Evolutionary conservation across 2,797 vertebrate genomes (phyloP), one percentile per base, ranked within the genome.

Genomic region (Clarias pachynema): DNA sequence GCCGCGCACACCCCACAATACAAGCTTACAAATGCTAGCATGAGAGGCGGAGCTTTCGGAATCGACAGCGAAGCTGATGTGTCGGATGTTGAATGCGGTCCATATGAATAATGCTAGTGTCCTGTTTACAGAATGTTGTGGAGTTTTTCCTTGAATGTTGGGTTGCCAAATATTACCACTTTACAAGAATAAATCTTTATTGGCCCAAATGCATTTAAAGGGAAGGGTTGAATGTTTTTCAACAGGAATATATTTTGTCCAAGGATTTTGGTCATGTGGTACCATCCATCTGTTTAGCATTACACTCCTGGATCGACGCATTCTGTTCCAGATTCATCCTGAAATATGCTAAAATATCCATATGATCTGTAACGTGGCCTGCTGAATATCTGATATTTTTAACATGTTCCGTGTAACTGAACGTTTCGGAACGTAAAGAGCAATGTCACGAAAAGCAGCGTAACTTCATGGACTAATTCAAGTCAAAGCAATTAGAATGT

Each of bases 221-320:
- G 69, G 14, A 72, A 24, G 10, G 20, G 34, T 70, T 12, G 20
- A 40, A 24, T 24, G 18, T 9, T 20, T 84, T 63, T 18, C 26
- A 72, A 44, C 37, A 14, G 22, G 80, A 49, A 5, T 37, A 77
- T 20, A 20, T 31, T 72, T 60, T 29, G 20, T 74, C 24, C 53
- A 57, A 53, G 49, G 37, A 57, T 34, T 62, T 31, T 79, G 79
- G 34, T 84, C 78, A 78, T 60, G 40, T 62, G 34, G 15, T 29
- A 56, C 22, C 74, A 2, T 22, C 18, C 66, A 44, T 15, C 9
- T 9, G 9, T 10, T 44, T 12, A 34, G 68, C 31, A 37, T 37
- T 37, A 37, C 66, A 40, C 34, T 37, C 8, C 34, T 10, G 31
- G 12, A 31, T 37, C 37, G 7, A 34, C 2, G 6, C 63, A 9